These are phyloP conservation scores for Agonum fuliginosum DNA, from an alignment of 2,888 invertebrate species.

Conservation along the genomic window DNA sequence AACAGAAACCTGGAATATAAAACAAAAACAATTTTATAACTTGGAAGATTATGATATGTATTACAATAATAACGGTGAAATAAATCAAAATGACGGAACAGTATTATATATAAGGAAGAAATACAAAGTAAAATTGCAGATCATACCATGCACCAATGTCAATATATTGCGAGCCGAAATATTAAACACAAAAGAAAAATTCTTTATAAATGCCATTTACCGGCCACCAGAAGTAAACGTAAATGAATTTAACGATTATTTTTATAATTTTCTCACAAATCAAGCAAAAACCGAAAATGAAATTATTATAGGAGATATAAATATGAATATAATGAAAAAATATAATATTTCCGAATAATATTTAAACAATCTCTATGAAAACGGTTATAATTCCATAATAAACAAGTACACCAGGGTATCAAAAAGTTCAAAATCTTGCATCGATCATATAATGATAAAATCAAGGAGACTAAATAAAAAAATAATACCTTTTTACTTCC, in stretches of 20 bases:
- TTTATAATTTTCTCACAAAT: not conserved
- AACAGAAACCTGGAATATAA: not conserved
- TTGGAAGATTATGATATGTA: not conserved
- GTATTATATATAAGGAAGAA: not conserved
- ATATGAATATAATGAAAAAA: not conserved
- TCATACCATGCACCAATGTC: not conserved
- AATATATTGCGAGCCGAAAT: not conserved
- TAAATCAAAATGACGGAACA: not conserved
- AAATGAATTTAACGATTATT: not conserved
- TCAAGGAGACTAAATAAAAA: too few species aligned
- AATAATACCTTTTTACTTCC: too few species aligned
- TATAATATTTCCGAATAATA: not conserved
- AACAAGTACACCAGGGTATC: too few species aligned
- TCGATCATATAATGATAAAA: too few species aligned
- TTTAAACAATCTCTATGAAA: too few species aligned
- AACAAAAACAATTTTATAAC: not conserved
- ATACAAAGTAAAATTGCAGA: not conserved
- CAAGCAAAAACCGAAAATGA: not conserved
- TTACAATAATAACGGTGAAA: not conserved
- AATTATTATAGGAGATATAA: not conserved
- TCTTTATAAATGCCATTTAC: not conserved
- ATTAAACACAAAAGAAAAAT: not conserved
- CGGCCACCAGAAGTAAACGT: not conserved
- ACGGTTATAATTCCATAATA: too few species aligned
- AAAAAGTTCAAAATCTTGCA: too few species aligned